Evolutionary conservation across 2,888 invertebrate species (phyloP).

Genomic region (Lamproptera curius): DNA sequence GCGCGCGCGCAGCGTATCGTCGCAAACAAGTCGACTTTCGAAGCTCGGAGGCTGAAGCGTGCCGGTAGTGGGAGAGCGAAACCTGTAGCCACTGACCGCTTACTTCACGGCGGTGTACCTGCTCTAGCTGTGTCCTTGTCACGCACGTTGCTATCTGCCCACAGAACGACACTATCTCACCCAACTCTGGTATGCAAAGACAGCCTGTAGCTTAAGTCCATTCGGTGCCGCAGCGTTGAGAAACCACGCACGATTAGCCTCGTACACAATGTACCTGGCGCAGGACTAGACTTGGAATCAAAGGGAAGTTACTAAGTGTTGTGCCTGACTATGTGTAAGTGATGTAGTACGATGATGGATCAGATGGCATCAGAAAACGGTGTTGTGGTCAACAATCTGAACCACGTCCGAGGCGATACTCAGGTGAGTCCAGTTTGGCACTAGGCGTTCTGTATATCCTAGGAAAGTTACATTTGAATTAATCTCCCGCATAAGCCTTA

Average conservation of each 20-base stretch:
- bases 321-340: too few species aligned
- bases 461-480: too few species aligned
- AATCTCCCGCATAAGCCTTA: too few species aligned
- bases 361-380: conserved; percentile 69
- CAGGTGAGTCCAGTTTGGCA: conserved; percentile 64
- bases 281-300: too few species aligned
- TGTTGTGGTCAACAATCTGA: conserved; percentile 72
- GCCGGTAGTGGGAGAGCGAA: conserved; percentile 73
- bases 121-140: conserved; percentile 63
- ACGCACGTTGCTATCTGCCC: conserved; percentile 38
- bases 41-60: conserved; percentile 62
- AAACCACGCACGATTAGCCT: conserved; percentile 77
- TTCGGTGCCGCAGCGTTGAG: conserved; percentile 74
- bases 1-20: conserved; percentile 53
- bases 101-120: conserved; percentile 69
- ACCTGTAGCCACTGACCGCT: conserved; percentile 75
- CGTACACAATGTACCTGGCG: conserved; percentile 14
- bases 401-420: conserved; percentile 72
- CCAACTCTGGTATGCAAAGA: conserved; percentile 78
- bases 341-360: conserved; percentile 75
- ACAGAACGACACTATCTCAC: conserved; percentile 58
- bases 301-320: too few species aligned
- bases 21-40: conserved; percentile 65
- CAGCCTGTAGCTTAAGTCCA: conserved; percentile 78
- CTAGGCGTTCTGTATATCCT: too few species aligned